Conservation (phyloP, 2,113 vertebrate species). For the Enhydra lutris region DNA sequence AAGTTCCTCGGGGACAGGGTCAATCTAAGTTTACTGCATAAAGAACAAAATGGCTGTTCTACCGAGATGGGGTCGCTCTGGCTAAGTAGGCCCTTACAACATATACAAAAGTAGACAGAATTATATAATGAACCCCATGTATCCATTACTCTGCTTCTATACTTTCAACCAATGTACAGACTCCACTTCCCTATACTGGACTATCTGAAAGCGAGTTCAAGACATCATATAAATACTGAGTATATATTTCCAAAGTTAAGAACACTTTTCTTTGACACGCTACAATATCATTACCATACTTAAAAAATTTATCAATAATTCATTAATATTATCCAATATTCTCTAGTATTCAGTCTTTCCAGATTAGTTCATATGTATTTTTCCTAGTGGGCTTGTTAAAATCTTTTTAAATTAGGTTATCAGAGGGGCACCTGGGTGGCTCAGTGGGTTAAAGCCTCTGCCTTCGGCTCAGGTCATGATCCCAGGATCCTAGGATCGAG, state of each 20-base stretch:
- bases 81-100: too few relatives aligned
- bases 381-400: not conserved
- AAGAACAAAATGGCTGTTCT: too few relatives aligned
- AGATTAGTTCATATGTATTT: not conserved
- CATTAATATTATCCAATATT: not conserved
- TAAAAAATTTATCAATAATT: not conserved
- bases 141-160: not conserved
- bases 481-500: too few relatives aligned
- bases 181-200: not conserved
- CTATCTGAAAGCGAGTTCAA: constrained; percentile 32
- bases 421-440: too few relatives aligned
- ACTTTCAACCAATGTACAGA: not conserved
- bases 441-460: too few relatives aligned
- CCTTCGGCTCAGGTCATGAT: too few relatives aligned
- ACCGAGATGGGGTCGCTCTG: too few relatives aligned
- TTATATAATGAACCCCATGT: not conserved
- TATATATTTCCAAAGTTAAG: not conserved
- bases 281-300: not conserved
- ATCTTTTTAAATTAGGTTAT: not conserved
- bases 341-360: not conserved
- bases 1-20: too few relatives aligned
- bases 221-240: not conserved
- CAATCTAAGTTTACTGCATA: too few relatives aligned
- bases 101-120: not conserved
- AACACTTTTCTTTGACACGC: not conserved